Percentiles rank a stretch among this genome's conserved stretches.
These are phyloP conservation scores for Cephus sareptanus DNA, from an alignment of 2,888 invertebrate genomes.

Conservation along the genomic window DNA sequence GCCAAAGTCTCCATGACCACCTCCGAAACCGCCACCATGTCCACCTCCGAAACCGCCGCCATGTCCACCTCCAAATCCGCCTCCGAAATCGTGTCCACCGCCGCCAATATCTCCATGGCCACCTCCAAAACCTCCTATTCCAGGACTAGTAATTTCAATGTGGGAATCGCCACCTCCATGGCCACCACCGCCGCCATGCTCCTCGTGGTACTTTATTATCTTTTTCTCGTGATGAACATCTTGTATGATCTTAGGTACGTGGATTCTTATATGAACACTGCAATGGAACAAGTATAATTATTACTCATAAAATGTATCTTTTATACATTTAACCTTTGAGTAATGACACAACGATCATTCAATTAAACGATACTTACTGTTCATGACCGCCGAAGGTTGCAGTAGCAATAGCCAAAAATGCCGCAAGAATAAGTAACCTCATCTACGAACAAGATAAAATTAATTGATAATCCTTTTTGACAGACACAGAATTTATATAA, in stretches of 20 bases:
- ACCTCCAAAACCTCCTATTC: constrained; percentile 14
- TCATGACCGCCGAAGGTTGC: constrained; percentile 54
- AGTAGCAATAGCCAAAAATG: constrained; percentile 34
- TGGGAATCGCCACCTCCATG: constrained; percentile 32
- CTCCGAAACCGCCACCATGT: background rate
- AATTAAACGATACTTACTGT: constrained; percentile 43
- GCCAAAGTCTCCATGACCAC: background rate
- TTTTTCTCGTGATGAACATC: constrained; percentile 47
- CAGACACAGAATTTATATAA: background rate
- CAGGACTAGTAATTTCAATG: constrained; percentile 40
- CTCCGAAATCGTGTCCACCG: constrained; percentile 4
- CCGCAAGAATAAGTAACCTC: constrained; percentile 41
- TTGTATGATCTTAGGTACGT: constrained; percentile 40
- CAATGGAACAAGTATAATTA: constrained; percentile 8
- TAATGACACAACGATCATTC: background rate
- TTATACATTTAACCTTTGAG: background rate
- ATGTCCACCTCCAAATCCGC: constrained; percentile 16
- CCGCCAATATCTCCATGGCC: too few species aligned
- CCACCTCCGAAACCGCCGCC: constrained; percentile 11
- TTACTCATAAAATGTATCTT: background rate
- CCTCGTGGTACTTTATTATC: constrained; percentile 42
- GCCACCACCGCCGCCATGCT: constrained; percentile 40
- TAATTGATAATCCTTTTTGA: background rate
- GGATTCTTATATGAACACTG: constrained; percentile 57
- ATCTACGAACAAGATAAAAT: constrained; percentile 37